A percentile compares a stretch with the other conserved stretches of the same genome.
Evolutionary conservation across 2,113 vertebrate genomes (phyloP).

Genomic region (Gymnorhina tibicen): DNA sequence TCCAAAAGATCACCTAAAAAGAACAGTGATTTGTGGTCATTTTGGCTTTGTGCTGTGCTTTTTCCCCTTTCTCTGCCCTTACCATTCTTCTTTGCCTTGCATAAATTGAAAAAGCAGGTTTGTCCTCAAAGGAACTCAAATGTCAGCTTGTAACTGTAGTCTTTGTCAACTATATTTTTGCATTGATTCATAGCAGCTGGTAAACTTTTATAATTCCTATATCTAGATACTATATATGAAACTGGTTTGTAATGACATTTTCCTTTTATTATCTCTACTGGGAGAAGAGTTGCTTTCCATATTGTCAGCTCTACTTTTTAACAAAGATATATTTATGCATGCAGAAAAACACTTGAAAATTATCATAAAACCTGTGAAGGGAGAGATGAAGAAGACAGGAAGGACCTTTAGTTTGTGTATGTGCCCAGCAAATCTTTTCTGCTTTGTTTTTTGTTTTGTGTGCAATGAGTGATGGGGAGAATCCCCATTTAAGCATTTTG

Average conservation of each 20-base stretch:
- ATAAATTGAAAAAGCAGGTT: background rate
- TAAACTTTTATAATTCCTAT: background rate
- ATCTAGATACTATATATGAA: background rate
- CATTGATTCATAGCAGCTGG: background rate
- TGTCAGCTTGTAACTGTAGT: background rate
- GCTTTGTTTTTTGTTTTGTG: background rate
- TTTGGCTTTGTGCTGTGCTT: background rate
- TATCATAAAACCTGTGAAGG: background rate
- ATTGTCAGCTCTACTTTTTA: background rate
- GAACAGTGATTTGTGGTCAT: background rate
- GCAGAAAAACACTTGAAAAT: background rate
- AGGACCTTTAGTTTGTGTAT: background rate
- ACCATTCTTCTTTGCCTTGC: background rate
- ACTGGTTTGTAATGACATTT: background rate
- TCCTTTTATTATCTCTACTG: background rate
- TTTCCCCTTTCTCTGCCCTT: background rate
- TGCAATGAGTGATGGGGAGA: fast-evolving
- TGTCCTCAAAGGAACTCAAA: background rate
- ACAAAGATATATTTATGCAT: background rate
- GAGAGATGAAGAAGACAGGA: background rate
- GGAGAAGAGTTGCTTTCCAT: background rate
- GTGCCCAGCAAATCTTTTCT: background rate
- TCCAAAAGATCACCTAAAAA: background rate
- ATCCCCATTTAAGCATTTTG: background rate
- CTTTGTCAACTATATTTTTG: background rate